Evolutionary conservation across 2,888 invertebrate genomes (phyloP), one percentile per base, ranked within the genome.

Genomic region (Trachelus iudaicus): DNA sequence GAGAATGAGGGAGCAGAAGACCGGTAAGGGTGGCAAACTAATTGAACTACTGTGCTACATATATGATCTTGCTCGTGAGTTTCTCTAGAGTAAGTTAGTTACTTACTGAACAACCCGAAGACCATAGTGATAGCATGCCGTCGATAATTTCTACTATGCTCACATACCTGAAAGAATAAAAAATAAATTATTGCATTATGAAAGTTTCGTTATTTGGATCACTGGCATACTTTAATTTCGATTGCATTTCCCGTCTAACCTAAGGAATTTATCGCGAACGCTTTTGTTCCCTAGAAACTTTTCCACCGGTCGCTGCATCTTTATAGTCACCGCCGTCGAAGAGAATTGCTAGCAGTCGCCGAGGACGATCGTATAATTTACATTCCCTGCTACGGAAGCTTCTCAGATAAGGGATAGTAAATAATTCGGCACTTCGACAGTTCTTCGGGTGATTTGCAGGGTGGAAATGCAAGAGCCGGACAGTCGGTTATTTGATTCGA

Each of bases 41-140:
- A 83, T 83, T 83, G 78, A 81, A 81, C 81, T 81, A 79, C 79
- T 76, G 75, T 79, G 75, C 80, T 81, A 79, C 78, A 79, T 79
- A 79, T 75, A 81, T 71, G 30, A 31, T 34, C 15, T 73, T 77
- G 77, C 78, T 78, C 78, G 73, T 35, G 76, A 79, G 79, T 75
- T 78, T 73, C 78, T 81, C 73, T 75, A 75, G 77, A 69, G 74
- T 82, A 80, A 82, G 78, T 82, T 80, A 82, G 79, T 82, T 80
- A 82, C 83, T 83, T 81, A 77, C 35, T 76, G n/a, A 77, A 78
- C 73, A 77, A 73, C 75, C 79, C 33, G 69, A 73, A 78, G 76
- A 74, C 78, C 56, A 31, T n/a, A 73, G 76, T 71, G 40, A 75
- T 23, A 76, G 73, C 73, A 79, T 71, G 76, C 76, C 76, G 81